phyloP scores from a whole-genome alignment of 2,888 invertebrate species.

The Yponomeuta plumbellus region DNA sequence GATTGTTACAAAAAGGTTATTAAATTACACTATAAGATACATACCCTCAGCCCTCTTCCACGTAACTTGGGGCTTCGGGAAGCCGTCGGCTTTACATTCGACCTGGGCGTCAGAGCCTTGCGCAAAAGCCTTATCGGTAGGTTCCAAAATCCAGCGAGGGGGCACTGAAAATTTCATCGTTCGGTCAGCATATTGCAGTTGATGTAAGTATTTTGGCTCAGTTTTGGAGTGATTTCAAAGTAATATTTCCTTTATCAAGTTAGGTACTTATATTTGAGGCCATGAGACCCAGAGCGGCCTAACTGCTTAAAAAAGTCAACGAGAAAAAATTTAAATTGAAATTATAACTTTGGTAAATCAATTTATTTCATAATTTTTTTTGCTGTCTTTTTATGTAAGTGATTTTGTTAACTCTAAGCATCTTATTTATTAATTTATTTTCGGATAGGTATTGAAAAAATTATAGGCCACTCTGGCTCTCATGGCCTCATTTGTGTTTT shows the following conservation, averaged over 20 bases:
- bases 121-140: slow-evolving; percentile 95
- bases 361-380: too few species aligned
- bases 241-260: background rate
- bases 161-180: slow-evolving; percentile 82
- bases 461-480: too few species aligned
- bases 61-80: slow-evolving; percentile 94
- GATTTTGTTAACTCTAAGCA: too few species aligned
- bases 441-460: too few species aligned
- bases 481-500: too few species aligned
- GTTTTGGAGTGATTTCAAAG: background rate
- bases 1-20: too few species aligned
- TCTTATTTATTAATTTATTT: too few species aligned
- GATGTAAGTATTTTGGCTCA: background rate
- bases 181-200: slow-evolving; percentile 8
- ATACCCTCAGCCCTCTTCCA: slow-evolving; percentile 97
- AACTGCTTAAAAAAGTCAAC: background rate
- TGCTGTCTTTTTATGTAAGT: too few species aligned
- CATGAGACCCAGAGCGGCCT: background rate
- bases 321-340: too few species aligned
- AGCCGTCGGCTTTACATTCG: slow-evolving; percentile 97
- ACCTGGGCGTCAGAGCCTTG: slow-evolving; percentile 95
- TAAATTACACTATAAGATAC: background rate
- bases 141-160: slow-evolving; percentile 96
- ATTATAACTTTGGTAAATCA: too few species aligned
- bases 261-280: background rate